Evolutionary conservation across 2,888 invertebrate genomes (phyloP).

Genomic region (Eristalinus sepulchralis): DNA sequence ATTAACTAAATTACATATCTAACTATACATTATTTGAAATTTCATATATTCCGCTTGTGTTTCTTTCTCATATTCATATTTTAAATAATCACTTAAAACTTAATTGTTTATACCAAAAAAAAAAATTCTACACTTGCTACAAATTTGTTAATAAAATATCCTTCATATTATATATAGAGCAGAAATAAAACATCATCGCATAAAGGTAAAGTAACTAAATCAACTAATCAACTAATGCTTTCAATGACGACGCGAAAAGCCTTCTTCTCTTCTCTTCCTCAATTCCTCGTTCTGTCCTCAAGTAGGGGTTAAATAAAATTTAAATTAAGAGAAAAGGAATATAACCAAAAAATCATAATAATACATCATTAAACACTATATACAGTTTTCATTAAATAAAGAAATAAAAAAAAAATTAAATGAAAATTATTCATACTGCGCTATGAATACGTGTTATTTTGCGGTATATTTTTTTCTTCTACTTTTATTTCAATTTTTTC

Average conservation of each 20-base stretch:
- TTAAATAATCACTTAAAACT: slow-evolving; percentile 68
- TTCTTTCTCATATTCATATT: slow-evolving; percentile 49
- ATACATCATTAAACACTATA: slow-evolving; percentile 74
- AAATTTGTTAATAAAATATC: slow-evolving; percentile 72
- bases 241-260: slow-evolving; percentile 54
- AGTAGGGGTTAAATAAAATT: slow-evolving; percentile 58
- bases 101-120: slow-evolving; percentile 65
- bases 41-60: slow-evolving; percentile 50
- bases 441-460: slow-evolving; percentile 29
- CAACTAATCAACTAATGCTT: slow-evolving; percentile 53
- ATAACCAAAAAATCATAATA: slow-evolving; percentile 73
- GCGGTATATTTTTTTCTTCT: slow-evolving; percentile 36
- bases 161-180: slow-evolving; percentile 66
- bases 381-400: slow-evolving; percentile 74
- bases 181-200: slow-evolving; percentile 36
- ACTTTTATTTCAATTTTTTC: slow-evolving; percentile 39
- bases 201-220: slow-evolving; percentile 54
- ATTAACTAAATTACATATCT: slow-evolving; percentile 70
- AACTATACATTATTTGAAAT: slow-evolving; percentile 62
- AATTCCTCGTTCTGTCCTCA: slow-evolving; percentile 34
- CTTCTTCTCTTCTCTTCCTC: slow-evolving; percentile 46
- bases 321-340: slow-evolving; percentile 76
- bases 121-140: slow-evolving; percentile 70
- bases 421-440: slow-evolving; percentile 45
- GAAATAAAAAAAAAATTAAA: slow-evolving; percentile 41